Base-by-base conservation (phyloP, 1,140 invertebrate species). In the Dufourea novaeangliae region DNA sequence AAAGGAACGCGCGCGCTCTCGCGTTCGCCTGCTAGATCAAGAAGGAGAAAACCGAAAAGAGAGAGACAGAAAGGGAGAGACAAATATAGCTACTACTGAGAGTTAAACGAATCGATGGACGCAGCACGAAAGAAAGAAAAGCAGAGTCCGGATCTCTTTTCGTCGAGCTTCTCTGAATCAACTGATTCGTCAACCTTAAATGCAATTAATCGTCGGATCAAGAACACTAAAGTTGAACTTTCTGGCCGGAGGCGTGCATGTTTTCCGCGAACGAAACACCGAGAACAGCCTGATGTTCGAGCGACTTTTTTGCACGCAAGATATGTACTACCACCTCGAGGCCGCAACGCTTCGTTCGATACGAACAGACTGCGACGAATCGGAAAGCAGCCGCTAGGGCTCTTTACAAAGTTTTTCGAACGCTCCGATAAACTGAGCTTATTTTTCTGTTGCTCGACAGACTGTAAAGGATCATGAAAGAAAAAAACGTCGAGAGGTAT, bases 401-500 rank as follows among this genome's bases (percentile, higher is more conserved):
- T 46, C 17, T 14, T 46, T 46, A 20, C 17, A 46, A 46, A 46
- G 41, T 46, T 46, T 17, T 20, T n/a, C 46, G 46, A 50, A 50
- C 41, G 20, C 46, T 5, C 6, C 20, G 20, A n/a, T 20, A 46
- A 46, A 5, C 14, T 20, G 12, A 20, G 41, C 14, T 11, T 7
- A 8, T 7, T 17, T 46, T 6, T 5, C 44, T n/a, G 46, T n/a
- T n/a, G 46, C 8, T n/a, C 20, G 46, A 3, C 5, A n/a, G 20
- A n/a, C 20, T 17, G 20, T 5, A 6, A n/a, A 8, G 22, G 20
- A 44, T 12, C 22, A 44, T 7, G 37, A 59, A 78, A 75, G 76
- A 78, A 72, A 61, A 62, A 69, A 81, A 79, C 75, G 63, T 79
- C 72, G 81, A 20, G 12, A 6, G 44, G 17, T 20, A 1, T 6